Evolutionary conservation across 92 coral and sea anemone genomes (phyloP), one percentile per base, ranked within the genome.

Genomic region (Zoanthus gigantus): DNA sequence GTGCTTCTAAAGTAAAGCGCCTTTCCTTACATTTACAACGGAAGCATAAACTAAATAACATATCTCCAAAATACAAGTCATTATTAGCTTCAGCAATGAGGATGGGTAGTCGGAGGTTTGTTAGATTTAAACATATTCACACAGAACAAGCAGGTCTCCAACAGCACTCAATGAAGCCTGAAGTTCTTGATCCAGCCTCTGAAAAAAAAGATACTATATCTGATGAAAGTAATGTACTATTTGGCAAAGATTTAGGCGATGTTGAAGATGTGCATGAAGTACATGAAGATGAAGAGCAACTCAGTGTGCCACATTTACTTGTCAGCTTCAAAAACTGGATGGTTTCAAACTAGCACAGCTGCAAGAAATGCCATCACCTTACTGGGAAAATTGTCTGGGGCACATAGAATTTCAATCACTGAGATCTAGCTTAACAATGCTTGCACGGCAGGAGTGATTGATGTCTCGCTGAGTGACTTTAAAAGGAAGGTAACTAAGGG

Each of bases 281-380:
- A 71, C 48, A 71, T 71, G 76, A 34, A 71, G 76, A 67, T 11
- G 14, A 67, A 67, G 44, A 67, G 72, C 32, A 66, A n/a, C 9
- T 32, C 14, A 28, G 2, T 31, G 76, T 71, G 42, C 46, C 60
- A 71, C 76, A 31, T 3, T 3, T 48, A 76, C 1, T 76, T 76
- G 80, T 0, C 3, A 5, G 42, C 11, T 76, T 76, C 6, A 76
- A 47, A 11, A 48, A 86, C 3, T 94, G 96, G 96, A 58, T 94
- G 83, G 9, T 63, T 50, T 94, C 94, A 31, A 69, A 76, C 5
- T 7, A 86, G 84, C 57, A n/a, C 52, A 57, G 83, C 89, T 3
- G 84, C 89, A 14, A 47, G 89, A 14, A 31, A 86, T 74, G 75
- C 66, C 0, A 71, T 86, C 63, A 86, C 71, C 4, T 15, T 76